These are phyloP conservation scores for Tragelaphus scriptus DNA, from an alignment of 2,113 vertebrate genomes.

Conservation along the genomic window DNA sequence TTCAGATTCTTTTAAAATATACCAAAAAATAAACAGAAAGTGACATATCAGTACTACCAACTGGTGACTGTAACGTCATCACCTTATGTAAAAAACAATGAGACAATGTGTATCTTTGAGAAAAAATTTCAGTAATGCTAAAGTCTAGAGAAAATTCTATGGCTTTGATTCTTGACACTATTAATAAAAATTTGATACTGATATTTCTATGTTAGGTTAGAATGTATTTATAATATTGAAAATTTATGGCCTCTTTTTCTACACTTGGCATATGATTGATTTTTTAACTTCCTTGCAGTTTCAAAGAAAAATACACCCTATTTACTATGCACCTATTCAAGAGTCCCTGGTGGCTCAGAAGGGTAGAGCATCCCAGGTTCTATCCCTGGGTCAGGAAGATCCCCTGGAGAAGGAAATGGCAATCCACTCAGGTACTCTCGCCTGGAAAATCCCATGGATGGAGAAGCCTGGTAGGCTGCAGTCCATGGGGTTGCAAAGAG, in stretches of 20 bases:
- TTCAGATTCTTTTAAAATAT: not conserved
- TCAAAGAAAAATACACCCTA: not conserved
- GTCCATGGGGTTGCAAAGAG: not conserved
- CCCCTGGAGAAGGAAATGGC: not conserved
- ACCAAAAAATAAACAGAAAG: not conserved
- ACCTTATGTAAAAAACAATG: not conserved
- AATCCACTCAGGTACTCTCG: not conserved
- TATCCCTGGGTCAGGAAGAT: not conserved
- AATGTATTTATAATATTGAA: not conserved
- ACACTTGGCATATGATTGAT: not conserved
- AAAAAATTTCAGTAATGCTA: not conserved
- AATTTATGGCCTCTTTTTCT: not conserved
- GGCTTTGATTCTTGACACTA: not conserved
- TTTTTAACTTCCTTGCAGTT: not conserved
- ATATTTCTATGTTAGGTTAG: not conserved
- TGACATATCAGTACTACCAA: not conserved
- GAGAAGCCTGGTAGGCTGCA: not conserved
- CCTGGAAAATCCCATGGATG: not conserved
- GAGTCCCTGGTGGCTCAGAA: not conserved
- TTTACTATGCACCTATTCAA: not conserved
- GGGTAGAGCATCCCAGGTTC: not conserved
- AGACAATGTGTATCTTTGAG: not conserved
- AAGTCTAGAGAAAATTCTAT: not conserved
- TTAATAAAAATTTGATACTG: not conserved
- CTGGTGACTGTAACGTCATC: not conserved